Base-by-base conservation (phyloP, 1,140 invertebrate genomes). In the Drosophila simulans region DNA sequence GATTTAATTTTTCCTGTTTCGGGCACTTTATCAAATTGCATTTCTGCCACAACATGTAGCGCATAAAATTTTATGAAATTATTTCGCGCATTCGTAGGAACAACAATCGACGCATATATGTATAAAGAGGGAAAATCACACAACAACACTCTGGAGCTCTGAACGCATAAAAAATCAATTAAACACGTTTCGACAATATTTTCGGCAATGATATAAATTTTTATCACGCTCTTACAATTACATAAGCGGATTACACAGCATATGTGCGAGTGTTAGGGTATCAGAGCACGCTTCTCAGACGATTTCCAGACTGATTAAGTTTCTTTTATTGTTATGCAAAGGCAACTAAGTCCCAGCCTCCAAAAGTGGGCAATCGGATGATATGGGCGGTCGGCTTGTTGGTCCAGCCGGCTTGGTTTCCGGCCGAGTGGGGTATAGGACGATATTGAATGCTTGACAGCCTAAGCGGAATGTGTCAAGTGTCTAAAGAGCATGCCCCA, bases 81-180 rank as follows among this genome's bases (percentile, higher is more conserved):
- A 82, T 86, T 76, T 66, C 39, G 46, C 56, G 48, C 54, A 53
- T 40, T 35, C 52, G 56, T 69, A 77, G 43, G 56, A 82, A 74
- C 58, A 60, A 76, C 62, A 79, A 48, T 58, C 48, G 34, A 48
- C 42, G 12, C 8, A 40, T 48, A 37, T 27, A 17, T 17, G 17
- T 17, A 49, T 27, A 49, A 34, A 49, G 48, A 49, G 48, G 48
- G 48, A 22, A 49, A 12, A 31, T 13, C 63, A 31, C n/a, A 34
- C 51, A n/a, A 15, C 35, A 43, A 35, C 35, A 13, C 20, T 25
- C 51, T 40, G 72, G 63, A 68, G 49, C 43, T 55, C 69, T 74
- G 58, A 77, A 76, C 78, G 76, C 84, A 88, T 88, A 89, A 89
- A 89, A 88, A 88, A 89, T 88, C 83, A 88, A 88, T 88, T 88